Conservation (phyloP, 2,888 invertebrate genomes). For the Sinopyrophorus schimmeli region DNA sequence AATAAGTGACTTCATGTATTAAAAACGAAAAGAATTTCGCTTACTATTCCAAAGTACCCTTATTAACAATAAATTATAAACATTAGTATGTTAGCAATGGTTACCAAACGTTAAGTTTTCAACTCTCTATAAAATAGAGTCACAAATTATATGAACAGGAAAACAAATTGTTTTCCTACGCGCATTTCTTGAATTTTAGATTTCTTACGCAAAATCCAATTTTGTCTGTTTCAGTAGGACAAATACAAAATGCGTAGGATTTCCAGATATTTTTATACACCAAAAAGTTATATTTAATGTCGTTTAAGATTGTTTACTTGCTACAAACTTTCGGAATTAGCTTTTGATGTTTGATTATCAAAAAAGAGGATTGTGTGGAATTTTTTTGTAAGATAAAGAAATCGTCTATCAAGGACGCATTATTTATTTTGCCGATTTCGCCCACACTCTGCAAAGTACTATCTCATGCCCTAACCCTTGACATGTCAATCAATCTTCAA, state of each 20-base stretch:
- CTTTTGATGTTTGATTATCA: too few relatives aligned
- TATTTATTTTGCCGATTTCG: too few relatives aligned
- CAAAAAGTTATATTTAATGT: constrained; percentile 6
- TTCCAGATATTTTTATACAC: constrained; percentile 21
- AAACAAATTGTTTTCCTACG: constrained; percentile 36
- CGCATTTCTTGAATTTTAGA: constrained; percentile 38
- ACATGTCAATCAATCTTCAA: constrained; percentile 33
- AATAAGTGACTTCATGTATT: too few relatives aligned
- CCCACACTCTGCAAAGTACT: constrained; percentile 7
- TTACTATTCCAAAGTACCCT: constrained; percentile 1
- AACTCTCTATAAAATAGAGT: constrained; percentile 31
- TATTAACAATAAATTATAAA: constrained; percentile 10
- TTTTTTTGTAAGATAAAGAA: too few relatives aligned
- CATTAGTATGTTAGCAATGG: constrained; percentile 28
- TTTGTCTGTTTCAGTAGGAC: constrained; percentile 21
- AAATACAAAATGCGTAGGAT: constrained; percentile 27
- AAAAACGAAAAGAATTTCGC: too few relatives aligned
- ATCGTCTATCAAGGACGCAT: too few relatives aligned
- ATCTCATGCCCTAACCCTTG: constrained; percentile 36
- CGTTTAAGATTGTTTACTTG: too few relatives aligned
- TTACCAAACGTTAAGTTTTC: constrained; percentile 35
- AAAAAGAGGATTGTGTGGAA: too few relatives aligned
- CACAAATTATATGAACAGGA: constrained; percentile 33
- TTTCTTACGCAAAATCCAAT: constrained; percentile 24
- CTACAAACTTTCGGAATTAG: too few relatives aligned